Evolutionary conservation across 92 coral and sea anemone species (phyloP).

Genomic region (Anthopleura xanthogrammica): DNA sequence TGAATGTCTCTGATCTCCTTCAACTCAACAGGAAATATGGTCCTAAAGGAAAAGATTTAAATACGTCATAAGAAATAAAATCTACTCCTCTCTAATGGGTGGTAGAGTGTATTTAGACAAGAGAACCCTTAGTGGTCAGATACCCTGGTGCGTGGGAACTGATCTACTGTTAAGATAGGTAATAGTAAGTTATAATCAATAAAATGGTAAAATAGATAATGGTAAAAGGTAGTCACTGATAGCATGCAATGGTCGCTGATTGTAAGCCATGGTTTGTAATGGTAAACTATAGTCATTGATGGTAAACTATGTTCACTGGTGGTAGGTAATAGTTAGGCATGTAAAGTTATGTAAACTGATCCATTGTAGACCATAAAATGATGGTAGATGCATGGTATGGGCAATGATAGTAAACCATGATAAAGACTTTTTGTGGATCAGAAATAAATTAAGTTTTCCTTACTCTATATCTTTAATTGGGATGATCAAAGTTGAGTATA

Average conservation of each 20-base stretch:
- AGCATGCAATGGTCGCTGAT: neutral
- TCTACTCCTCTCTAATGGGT: neutral
- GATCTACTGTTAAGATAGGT: neutral
- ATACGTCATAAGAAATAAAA: neutral
- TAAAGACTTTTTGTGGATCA: too few species aligned
- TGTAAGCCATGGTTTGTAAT: neutral
- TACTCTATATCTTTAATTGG: slow-evolving; percentile 55
- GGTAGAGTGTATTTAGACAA: neutral
- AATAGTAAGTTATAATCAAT: neutral
- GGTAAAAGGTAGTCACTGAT: neutral
- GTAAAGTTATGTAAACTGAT: neutral
- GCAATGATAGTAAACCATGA: neutral
- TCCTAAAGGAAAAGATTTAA: slow-evolving; percentile 16
- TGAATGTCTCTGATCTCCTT: slow-evolving; percentile 44
- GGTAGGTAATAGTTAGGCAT: too few species aligned
- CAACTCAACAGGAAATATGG: slow-evolving; percentile 48
- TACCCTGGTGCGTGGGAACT: slow-evolving; percentile 9
- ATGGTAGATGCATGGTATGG: neutral
- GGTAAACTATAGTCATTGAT: neutral
- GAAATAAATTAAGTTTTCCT: slow-evolving; percentile 3
- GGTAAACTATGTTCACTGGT: neutral
- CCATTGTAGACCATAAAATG: too few species aligned
- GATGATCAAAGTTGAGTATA: slow-evolving; percentile 38
- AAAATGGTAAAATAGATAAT: neutral
- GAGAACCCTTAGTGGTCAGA: neutral